Conservation (phyloP, 2,888 invertebrate genomes). For the Parnassius mnemosyne region DNA sequence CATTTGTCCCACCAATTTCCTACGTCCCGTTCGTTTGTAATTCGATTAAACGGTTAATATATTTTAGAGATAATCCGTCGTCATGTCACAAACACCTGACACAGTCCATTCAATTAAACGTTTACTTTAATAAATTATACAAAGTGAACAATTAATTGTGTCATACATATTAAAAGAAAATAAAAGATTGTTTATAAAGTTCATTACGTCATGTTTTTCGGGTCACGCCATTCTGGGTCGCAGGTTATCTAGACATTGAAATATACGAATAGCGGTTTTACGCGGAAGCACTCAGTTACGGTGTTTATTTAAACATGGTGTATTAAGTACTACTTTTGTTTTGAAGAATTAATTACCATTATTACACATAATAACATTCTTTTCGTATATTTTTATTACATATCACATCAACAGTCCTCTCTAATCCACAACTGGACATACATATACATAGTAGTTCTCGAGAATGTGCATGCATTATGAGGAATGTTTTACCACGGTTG, state of each 20-base stretch:
- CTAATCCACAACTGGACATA: no score
- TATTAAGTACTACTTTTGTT: not conserved
- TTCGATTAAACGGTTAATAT: conserved; percentile 42
- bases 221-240: conserved; percentile 9
- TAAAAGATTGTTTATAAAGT: conserved; percentile 10
- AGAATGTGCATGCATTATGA: not conserved
- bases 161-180: conserved; percentile 3
- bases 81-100: conserved; percentile 14
- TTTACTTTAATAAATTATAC: conserved; percentile 19
- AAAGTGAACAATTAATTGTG: conserved; percentile 16
- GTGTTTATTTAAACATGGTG: conserved; percentile 4
- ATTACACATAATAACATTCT: not conserved
- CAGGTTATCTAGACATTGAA: conserved; percentile 24
- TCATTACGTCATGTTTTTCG: conserved; percentile 12
- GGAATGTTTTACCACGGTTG: not conserved
- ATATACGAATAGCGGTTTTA: conserved; percentile 14
- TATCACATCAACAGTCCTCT: no score
- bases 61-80: conserved; percentile 31
- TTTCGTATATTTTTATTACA: no score
- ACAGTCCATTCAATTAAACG: conserved; percentile 7
- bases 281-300: conserved; percentile 7
- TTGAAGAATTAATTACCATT: conserved; percentile 1
- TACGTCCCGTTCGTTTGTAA: conserved; percentile 47
- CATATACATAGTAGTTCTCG: no score
- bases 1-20: conserved; percentile 58